These are phyloP conservation scores for Phrynocephalus versicolor DNA, from an alignment of 2,113 vertebrate genomes.

Conservation along the genomic window DNA sequence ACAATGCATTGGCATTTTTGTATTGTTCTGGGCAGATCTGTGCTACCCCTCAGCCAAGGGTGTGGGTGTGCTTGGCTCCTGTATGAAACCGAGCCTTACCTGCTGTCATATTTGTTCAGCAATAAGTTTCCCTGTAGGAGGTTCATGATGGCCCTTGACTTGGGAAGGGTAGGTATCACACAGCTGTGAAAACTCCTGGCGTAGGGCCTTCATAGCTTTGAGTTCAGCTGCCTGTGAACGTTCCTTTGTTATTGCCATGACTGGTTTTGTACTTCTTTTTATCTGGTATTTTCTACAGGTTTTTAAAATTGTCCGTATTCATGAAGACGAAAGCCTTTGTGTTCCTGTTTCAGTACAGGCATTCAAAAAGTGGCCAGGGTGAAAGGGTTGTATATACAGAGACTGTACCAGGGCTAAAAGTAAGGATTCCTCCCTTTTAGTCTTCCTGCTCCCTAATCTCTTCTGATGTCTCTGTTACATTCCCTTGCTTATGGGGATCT, in stretches of 20 bases:
- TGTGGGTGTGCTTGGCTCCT: background rate
- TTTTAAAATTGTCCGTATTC: background rate
- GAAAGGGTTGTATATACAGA: background rate
- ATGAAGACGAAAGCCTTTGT: background rate
- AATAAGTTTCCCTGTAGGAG: slow-evolving; percentile 20
- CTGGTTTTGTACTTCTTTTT: background rate
- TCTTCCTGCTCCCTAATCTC: background rate
- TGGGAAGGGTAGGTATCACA: background rate
- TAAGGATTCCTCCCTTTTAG: slow-evolving; percentile 3
- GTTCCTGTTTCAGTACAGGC: background rate
- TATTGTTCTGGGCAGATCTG: background rate
- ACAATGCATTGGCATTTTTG: background rate
- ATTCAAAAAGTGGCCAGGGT: background rate
- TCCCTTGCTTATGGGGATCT: background rate
- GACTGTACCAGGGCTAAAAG: no score
- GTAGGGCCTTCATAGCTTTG: background rate
- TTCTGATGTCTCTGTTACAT: background rate
- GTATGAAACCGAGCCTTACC: background rate
- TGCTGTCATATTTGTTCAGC: slow-evolving; percentile 3
- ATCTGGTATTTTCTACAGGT: background rate
- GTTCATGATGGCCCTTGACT: background rate
- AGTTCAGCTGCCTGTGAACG: background rate
- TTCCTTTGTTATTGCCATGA: background rate
- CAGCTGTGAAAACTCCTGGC: slow-evolving; percentile 11
- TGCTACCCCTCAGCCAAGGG: background rate